Percentiles rank a stretch among this genome's conserved stretches.
Conservation (phyloP, 2,888 invertebrate genomes). For the Dicycla oo region DNA sequence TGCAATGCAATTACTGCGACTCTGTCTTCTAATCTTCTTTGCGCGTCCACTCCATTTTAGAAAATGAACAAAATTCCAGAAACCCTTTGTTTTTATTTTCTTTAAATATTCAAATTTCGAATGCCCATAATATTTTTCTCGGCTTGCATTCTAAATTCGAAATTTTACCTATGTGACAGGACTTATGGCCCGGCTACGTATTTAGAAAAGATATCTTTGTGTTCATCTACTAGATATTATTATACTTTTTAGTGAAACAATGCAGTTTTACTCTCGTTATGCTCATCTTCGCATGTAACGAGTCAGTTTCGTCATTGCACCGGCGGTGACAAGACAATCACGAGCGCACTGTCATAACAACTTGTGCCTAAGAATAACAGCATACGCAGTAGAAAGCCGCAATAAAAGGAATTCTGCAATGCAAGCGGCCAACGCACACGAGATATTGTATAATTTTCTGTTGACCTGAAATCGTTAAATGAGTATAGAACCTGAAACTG, state of each 20-base stretch:
- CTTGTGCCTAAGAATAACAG: constrained; percentile 57
- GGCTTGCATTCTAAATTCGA: too few relatives aligned
- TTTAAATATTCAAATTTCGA: too few relatives aligned
- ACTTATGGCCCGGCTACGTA: too few relatives aligned
- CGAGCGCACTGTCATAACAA: constrained; percentile 61
- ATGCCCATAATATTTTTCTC: too few relatives aligned
- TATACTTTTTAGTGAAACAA: constrained; percentile 59
- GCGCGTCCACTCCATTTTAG: too few relatives aligned
- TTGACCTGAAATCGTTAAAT: constrained; percentile 24
- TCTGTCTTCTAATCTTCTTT: too few relatives aligned
- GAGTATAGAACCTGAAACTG: constrained; percentile 11
- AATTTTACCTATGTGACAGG: too few relatives aligned
- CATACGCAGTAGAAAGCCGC: constrained; percentile 34
- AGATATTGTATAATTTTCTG: constrained; percentile 27
- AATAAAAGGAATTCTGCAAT: constrained; percentile 30
- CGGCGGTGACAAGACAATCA: constrained; percentile 64
- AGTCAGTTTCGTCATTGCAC: constrained; percentile 67
- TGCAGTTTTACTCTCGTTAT: constrained; percentile 59
- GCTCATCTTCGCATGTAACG: constrained; percentile 71
- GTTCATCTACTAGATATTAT: constrained; percentile 54
- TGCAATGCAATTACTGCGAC: too few relatives aligned
- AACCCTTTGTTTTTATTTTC: too few relatives aligned
- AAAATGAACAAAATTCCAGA: too few relatives aligned
- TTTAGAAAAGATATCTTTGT: constrained; percentile 42
- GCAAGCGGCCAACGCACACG: neutral